These are phyloP conservation scores for Scolopax bukidnonensis DNA, from an alignment of 2,797 vertebrate species.

Conservation along the genomic window DNA sequence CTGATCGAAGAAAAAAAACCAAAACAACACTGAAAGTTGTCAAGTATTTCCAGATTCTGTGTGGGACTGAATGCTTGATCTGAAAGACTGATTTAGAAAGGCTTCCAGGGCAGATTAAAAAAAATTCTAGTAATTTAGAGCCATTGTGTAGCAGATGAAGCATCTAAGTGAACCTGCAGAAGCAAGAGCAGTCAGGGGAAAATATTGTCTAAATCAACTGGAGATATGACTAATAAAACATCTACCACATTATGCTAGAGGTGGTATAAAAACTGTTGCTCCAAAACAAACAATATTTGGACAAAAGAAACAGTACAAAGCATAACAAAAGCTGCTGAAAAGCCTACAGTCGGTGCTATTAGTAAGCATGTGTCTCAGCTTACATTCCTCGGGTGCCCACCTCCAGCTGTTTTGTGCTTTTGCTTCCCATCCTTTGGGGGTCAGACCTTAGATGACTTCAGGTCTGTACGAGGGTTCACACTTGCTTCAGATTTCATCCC, in stretches of 20 bases:
- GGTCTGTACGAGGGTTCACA: background rate
- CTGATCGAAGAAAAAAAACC: background rate
- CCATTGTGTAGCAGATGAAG: background rate
- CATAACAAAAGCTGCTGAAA: background rate
- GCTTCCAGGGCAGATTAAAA: background rate
- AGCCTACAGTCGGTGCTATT: background rate
- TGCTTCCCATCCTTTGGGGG: background rate
- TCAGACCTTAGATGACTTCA: background rate
- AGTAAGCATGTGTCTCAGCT: fast-evolving
- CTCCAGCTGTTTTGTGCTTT: background rate
- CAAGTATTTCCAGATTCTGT: background rate
- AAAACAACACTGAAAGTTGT: background rate
- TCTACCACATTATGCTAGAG: background rate
- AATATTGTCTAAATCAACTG: background rate
- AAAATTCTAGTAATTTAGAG: background rate
- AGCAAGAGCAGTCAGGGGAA: fast-evolving
- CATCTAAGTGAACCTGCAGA: background rate
- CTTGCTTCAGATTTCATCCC: background rate
- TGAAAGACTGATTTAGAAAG: background rate
- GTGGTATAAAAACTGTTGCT: background rate
- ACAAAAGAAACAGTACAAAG: background rate
- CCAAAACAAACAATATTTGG: background rate
- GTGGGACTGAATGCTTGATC: background rate
- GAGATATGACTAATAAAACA: background rate
- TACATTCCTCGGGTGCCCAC: fast-evolving